Base-by-base conservation (phyloP, 1,140 invertebrate species). In the Whitmania pigra region DNA sequence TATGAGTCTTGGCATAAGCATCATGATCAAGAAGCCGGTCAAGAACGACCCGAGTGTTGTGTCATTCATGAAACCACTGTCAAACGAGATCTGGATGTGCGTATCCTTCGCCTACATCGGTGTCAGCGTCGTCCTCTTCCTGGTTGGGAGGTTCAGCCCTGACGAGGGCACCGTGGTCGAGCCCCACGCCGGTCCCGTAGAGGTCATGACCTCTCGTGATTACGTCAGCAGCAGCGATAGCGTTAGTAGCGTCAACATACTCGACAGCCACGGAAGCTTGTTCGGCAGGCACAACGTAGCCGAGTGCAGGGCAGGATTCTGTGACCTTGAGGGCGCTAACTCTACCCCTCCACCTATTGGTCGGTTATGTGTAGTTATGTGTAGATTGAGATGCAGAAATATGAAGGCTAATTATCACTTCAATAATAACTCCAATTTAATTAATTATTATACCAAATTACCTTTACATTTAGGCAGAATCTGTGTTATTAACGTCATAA, bases 1-100 rank as follows among this genome's bases (percentile, higher is more conserved):
- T 72, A 81, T 83, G 80, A 82, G 78, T 75, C 76, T 83, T 5
- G 82, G 82, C 25, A 82, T 83, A 71, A 81, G 79, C 73, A 83
- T 83, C 67, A 94, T 96, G 90, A 94, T 96, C 78, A 97, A 94
- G 83, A 96, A 94, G 79, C 91, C 92, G 15, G 87, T 92, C 72
- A 94, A 96, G 81, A 89, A 91, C 80, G 89, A 90, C 78, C 79
- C 85, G n/a, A 90, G 91, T n/a, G 91, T 95, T 17, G 71, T 73
- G 15, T 96, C 97, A 83, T 97, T 97, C 82, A 87, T 97, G 78
- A 91, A 92, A 81, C 94, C 94, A 29, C 85, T 97, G 55, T 94
- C 92, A 71, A 90, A 91, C 78, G 94, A 97, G 83, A 96, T 97
- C 80, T 97, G 94, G 94, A 91, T 87, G 82, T 95, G 93, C 83